These are phyloP conservation scores for Lasius platythorax DNA, from an alignment of 2,888 invertebrate genomes.

Conservation along the genomic window DNA sequence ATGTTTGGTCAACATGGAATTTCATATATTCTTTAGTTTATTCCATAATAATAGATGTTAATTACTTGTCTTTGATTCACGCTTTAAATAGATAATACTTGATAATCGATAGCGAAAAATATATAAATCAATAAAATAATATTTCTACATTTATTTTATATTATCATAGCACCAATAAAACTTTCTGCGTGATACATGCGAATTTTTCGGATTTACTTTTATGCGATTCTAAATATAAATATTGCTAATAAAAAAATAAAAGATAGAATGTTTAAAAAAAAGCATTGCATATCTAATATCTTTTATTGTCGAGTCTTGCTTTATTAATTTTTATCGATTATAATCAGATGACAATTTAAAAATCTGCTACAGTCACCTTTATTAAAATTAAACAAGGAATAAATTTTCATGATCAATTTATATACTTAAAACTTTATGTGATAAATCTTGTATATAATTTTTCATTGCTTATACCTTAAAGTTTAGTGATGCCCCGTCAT, in stretches of 20 bases:
- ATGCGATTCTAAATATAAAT: not conserved
- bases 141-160: not conserved
- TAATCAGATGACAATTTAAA: not conserved
- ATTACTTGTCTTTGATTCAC: not conserved
- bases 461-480: not conserved
- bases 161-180: not conserved
- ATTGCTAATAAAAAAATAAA: not conserved
- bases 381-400: constrained; percentile 14
- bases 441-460: not conserved
- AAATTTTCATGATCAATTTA: not conserved
- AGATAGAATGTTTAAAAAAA: not conserved
- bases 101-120: not conserved
- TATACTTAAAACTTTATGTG: not conserved
- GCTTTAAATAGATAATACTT: not conserved
- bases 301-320: not conserved
- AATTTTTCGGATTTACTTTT: not conserved
- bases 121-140: constrained; percentile 1
- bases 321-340: not conserved
- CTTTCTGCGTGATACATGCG: not conserved
- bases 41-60: constrained; percentile 23
- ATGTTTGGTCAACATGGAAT: constrained; percentile 46
- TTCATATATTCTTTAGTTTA: constrained; percentile 5
- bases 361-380: not conserved
- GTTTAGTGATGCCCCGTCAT: not conserved
- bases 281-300: not conserved